Evolutionary conservation across 1,140 invertebrate genomes (phyloP).

Genomic region (Caenorhabditis inopinata): DNA sequence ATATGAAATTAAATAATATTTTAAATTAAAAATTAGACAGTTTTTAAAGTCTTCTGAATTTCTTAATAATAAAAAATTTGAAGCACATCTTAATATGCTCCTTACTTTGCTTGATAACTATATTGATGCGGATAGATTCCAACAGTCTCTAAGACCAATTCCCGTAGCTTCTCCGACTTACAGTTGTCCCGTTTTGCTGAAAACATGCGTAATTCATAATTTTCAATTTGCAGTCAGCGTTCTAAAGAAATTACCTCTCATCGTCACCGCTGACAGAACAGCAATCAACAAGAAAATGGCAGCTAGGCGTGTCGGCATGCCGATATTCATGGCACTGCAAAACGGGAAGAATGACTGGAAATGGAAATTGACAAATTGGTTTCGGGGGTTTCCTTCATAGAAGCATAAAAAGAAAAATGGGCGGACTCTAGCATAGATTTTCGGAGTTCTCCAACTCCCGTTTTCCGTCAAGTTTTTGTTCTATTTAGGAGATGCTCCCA

Average conservation of each 20-base stretch:
- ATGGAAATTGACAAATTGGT: not conserved
- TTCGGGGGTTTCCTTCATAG: not conserved
- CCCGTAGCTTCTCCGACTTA: slow-evolving; percentile 64
- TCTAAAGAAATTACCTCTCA: not conserved
- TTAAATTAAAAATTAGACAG: too few species aligned
- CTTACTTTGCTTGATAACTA: slow-evolving; percentile 65
- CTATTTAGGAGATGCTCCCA: too few species aligned
- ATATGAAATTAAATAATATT: too few species aligned
- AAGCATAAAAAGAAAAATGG: not conserved
- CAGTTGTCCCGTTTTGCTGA: slow-evolving; percentile 54
- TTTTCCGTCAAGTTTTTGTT: too few species aligned
- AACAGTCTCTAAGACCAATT: slow-evolving; percentile 64
- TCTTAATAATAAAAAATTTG: too few species aligned
- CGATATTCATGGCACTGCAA: not conserved
- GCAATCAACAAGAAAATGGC: not conserved
- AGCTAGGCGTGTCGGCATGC: not conserved
- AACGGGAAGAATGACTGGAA: not conserved
- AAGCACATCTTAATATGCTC: too few species aligned
- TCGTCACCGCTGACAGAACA: not conserved
- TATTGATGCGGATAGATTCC: slow-evolving; percentile 65
- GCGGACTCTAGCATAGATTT: not conserved
- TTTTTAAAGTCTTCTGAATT: too few species aligned
- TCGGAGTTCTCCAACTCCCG: too few species aligned
- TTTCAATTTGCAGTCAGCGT: not conserved
- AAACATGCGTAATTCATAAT: not conserved